Evolutionary conservation across 2,113 vertebrate genomes (phyloP).

Genomic region (Heliornis fulica): DNA sequence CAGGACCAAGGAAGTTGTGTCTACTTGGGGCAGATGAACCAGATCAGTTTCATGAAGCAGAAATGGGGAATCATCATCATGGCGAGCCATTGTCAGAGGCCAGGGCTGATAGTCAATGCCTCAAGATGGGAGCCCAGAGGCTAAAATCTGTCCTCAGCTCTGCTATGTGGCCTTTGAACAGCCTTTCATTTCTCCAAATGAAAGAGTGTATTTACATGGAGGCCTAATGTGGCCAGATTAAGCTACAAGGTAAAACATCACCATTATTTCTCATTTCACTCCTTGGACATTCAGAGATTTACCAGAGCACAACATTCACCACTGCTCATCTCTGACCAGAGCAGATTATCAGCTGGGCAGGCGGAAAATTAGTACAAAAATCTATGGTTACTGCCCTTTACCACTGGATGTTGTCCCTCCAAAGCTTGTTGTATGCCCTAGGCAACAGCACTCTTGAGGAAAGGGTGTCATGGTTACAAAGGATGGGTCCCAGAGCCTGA

Average conservation of each 20-base stretch:
- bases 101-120: not conserved
- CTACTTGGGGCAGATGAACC: not conserved
- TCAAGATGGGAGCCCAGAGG: not conserved
- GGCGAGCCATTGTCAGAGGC: not conserved
- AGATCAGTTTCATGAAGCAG: not conserved
- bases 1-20: not conserved
- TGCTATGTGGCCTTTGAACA: not conserved
- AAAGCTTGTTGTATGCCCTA: not conserved
- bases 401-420: not conserved
- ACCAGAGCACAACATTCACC: not conserved
- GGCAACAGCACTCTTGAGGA: not conserved
- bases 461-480: not conserved
- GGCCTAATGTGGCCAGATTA: fast-evolving
- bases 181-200: not conserved
- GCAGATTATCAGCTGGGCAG: not conserved
- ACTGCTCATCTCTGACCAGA: not conserved
- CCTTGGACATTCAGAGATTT: not conserved
- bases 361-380: not conserved
- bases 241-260: not conserved
- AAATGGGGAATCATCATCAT: not conserved
- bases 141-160: not conserved
- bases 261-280: not conserved
- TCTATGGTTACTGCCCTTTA: not conserved
- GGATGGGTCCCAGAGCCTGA: not conserved
- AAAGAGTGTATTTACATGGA: not conserved